phyloP scores from a whole-genome alignment of 92 coral and sea anemone species.

The Parazoanthus swiftii region DNA sequence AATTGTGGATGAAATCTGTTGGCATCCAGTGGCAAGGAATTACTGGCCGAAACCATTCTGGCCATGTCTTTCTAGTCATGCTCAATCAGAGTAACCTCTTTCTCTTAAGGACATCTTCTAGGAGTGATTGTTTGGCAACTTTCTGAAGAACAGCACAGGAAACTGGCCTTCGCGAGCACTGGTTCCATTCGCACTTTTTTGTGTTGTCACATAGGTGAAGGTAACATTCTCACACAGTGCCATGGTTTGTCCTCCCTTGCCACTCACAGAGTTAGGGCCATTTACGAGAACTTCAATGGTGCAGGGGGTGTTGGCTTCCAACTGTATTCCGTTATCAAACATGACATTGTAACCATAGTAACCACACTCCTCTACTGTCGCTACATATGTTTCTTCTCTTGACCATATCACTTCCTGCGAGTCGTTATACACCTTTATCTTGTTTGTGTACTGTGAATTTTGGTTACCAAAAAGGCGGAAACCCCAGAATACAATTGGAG shows the following conservation, averaged over 20 bases:
- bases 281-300: slow-evolving; percentile 36
- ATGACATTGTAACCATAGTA: slow-evolving; percentile 41
- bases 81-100: too few relatives aligned
- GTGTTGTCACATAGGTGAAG: slow-evolving; percentile 39
- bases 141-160: slow-evolving; percentile 27
- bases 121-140: slow-evolving; percentile 20
- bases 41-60: too few relatives aligned
- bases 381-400: slow-evolving; percentile 31
- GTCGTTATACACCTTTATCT: slow-evolving; percentile 37
- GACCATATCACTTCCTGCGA: slow-evolving; percentile 43
- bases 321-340: slow-evolving; percentile 40
- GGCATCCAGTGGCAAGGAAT: too few relatives aligned
- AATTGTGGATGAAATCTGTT: too few relatives aligned
- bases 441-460: slow-evolving; percentile 21
- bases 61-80: too few relatives aligned
- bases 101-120: background rate
- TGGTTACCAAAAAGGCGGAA: slow-evolving; percentile 42
- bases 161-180: slow-evolving; percentile 42
- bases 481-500: slow-evolving; percentile 37
- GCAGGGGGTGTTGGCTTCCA: slow-evolving; percentile 38
- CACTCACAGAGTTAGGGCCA: slow-evolving; percentile 37
- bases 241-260: slow-evolving; percentile 32
- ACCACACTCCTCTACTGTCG: slow-evolving; percentile 42
- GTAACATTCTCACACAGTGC: slow-evolving; percentile 40
- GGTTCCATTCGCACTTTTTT: slow-evolving; percentile 42